A percentile compares a stretch with the other conserved stretches of the same genome.
Conservation (phyloP, 2,113 vertebrate species). For the Colistium nudipinnis region DNA sequence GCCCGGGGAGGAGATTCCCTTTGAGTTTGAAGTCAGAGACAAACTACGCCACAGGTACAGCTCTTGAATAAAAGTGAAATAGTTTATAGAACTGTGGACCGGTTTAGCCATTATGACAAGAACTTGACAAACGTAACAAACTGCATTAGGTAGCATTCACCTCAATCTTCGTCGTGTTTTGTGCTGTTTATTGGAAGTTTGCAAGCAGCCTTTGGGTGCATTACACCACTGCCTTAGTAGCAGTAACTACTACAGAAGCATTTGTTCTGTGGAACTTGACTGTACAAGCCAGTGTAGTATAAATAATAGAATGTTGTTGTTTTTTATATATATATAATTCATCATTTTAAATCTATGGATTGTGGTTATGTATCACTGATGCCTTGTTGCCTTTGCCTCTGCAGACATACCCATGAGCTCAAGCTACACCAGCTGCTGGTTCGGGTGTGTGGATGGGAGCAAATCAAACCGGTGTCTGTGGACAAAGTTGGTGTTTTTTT, state of each 20-base stretch:
- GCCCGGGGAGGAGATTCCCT: slow-evolving; percentile 93
- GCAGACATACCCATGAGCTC: slow-evolving; percentile 94
- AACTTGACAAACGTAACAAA: no score
- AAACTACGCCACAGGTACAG: slow-evolving; percentile 94
- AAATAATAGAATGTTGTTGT: neutral
- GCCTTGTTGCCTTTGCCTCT: neutral
- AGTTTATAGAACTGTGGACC: no score
- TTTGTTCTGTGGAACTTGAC: neutral
- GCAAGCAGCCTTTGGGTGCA: no score
- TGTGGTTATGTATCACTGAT: neutral
- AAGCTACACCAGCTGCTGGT: slow-evolving; percentile 96
- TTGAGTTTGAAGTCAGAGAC: slow-evolving; percentile 96
- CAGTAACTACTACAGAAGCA: no score
- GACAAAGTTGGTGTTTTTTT: slow-evolving; percentile 98
- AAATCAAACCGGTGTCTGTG: slow-evolving; percentile 95
- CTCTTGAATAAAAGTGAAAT: neutral
- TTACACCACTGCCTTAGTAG: no score
- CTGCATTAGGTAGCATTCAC: no score
- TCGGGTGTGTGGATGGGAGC: slow-evolving; percentile 96
- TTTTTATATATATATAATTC: neutral
- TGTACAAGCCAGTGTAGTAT: no score
- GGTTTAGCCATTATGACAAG: no score
- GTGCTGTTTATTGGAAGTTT: no score
- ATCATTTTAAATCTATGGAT: no score
- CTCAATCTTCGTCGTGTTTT: no score